Evolutionary conservation across 2,888 invertebrate species (phyloP).

Genomic region (Nymphalis polychloros): DNA sequence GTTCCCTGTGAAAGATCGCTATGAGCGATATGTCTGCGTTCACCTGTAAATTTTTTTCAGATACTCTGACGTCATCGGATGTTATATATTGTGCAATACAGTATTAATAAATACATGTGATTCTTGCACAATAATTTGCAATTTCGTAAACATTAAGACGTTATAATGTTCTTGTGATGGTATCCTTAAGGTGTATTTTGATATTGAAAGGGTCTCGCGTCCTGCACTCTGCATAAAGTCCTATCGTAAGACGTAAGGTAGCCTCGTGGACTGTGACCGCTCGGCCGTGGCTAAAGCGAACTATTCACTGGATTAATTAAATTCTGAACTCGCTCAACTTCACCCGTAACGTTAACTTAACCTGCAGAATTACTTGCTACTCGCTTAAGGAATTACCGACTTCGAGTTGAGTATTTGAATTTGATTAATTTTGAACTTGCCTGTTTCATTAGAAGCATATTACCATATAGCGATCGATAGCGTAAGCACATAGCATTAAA

Average conservation of each 20-base stretch:
- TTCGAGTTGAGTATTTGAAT: constrained; percentile 26
- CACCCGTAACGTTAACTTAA: constrained; percentile 48
- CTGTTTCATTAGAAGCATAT: constrained; percentile 18
- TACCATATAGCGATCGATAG: background rate
- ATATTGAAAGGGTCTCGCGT: background rate
- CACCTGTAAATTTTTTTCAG: too few species aligned
- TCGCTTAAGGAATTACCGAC: constrained; percentile 33
- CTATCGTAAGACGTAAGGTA: constrained; percentile 46
- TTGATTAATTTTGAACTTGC: constrained; percentile 33
- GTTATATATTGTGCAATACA: too few species aligned
- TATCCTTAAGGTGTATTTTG: too few species aligned
- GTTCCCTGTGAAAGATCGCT: too few species aligned
- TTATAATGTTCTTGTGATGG: too few species aligned
- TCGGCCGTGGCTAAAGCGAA: constrained; percentile 49
- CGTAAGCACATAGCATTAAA: too few species aligned
- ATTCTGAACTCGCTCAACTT: constrained; percentile 50
- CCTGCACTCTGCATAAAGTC: constrained; percentile 37
- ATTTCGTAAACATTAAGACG: too few species aligned
- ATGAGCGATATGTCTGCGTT: too few species aligned
- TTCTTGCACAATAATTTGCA: too few species aligned
- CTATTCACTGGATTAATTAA: constrained; percentile 63
- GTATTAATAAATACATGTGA: too few species aligned
- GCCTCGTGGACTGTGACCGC: constrained; percentile 47
- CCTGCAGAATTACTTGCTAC: constrained; percentile 44
- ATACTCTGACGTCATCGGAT: too few species aligned